Conservation (phyloP, 2,797 vertebrate species). For the Lophius americanus region DNA sequence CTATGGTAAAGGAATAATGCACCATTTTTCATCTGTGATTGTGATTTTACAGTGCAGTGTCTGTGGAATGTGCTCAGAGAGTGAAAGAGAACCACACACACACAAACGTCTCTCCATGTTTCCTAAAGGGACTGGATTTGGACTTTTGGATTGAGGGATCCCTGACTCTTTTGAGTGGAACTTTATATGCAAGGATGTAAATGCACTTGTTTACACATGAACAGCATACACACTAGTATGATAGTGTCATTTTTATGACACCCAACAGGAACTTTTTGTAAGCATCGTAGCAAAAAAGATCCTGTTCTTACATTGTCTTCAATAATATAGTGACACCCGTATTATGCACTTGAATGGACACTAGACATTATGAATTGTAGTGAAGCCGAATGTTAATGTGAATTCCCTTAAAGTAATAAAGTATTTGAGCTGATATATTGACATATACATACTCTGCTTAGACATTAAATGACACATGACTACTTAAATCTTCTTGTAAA, state of each 20-base stretch:
- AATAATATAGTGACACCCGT: constrained; percentile 56
- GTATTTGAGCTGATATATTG: constrained; percentile 42
- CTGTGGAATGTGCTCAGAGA: constrained; percentile 19
- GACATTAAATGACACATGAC: constrained; percentile 24
- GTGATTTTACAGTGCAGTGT: constrained; percentile 34
- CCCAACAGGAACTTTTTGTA: constrained; percentile 40
- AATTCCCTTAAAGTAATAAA: constrained; percentile 49
- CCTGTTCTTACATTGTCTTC: constrained; percentile 51
- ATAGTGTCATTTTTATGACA: constrained; percentile 38
- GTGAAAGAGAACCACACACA: constrained; percentile 17
- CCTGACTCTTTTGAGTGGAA: constrained; percentile 28
- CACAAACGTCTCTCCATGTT: constrained; percentile 20
- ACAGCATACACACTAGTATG: constrained; percentile 46
- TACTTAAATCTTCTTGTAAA: constrained; percentile 47
- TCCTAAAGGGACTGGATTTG: constrained; percentile 22
- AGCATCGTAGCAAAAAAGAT: constrained; percentile 36
- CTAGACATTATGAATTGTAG: constrained; percentile 68
- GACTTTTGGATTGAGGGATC: constrained; percentile 14
- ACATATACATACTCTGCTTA: constrained; percentile 31
- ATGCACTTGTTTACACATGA: constrained; percentile 54
- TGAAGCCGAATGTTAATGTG: constrained; percentile 72
- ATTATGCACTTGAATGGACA: constrained; percentile 74
- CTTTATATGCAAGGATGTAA: constrained; percentile 69
- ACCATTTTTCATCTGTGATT: constrained; percentile 41
- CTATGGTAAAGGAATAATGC: constrained; percentile 30